These are phyloP conservation scores for Lasiommata megera DNA, from an alignment of 2,888 invertebrate genomes.

Conservation along the genomic window DNA sequence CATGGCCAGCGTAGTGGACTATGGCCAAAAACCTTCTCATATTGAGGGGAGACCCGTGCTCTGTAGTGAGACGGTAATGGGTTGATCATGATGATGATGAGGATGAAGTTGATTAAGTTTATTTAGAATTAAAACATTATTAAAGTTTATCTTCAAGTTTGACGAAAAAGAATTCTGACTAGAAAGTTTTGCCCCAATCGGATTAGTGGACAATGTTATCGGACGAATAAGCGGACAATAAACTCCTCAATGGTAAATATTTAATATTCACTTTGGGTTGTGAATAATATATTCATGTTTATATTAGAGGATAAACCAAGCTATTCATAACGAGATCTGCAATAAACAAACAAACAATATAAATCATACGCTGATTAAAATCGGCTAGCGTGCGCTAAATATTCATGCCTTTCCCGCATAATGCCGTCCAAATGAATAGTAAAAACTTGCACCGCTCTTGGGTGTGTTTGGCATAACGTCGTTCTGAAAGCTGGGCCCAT, in stretches of 20 bases:
- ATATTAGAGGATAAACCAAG: constrained; percentile 5
- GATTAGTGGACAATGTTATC: too few relatives aligned
- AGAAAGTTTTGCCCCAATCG: too few relatives aligned
- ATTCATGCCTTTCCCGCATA: constrained; percentile 43
- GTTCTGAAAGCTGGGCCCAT: constrained; percentile 44
- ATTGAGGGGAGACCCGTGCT: too few relatives aligned
- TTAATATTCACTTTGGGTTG: neutral
- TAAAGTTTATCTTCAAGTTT: too few relatives aligned
- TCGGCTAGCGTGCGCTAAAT: constrained; percentile 36
- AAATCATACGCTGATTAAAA: constrained; percentile 37
- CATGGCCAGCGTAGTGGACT: too few relatives aligned
- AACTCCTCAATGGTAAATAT: neutral
- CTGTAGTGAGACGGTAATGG: too few relatives aligned
- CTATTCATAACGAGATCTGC: constrained; percentile 22
- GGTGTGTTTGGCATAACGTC: constrained; percentile 55
- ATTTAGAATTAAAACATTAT: too few relatives aligned
- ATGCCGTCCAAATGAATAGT: constrained; percentile 61
- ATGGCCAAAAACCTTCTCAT: too few relatives aligned
- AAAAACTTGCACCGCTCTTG: constrained; percentile 60
- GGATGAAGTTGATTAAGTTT: too few relatives aligned
- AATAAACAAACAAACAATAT: constrained; percentile 35
- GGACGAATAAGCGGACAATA: too few relatives aligned
- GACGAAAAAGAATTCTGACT: too few relatives aligned
- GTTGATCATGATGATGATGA: too few relatives aligned
- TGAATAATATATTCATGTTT: constrained; percentile 5